Evolutionary conservation across 2,113 vertebrate species (phyloP).

Genomic region (Cichladusa arquata): DNA sequence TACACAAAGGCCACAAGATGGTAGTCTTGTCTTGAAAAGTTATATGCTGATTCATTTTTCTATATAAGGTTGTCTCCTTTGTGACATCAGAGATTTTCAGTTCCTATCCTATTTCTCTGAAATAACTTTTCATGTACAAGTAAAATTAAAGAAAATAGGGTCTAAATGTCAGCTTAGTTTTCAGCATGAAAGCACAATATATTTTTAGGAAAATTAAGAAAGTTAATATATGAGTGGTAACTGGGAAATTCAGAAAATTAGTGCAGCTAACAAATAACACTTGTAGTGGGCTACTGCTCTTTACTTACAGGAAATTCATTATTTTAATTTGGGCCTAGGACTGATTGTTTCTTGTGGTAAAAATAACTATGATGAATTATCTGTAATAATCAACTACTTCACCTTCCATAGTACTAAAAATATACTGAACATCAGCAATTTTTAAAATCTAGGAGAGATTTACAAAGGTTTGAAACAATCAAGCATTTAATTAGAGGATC

Average conservation of each 20-base stretch:
- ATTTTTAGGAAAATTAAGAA: background rate
- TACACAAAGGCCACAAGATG: background rate
- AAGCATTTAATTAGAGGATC: background rate
- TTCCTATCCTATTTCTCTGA: background rate
- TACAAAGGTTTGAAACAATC: background rate
- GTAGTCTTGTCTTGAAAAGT: background rate
- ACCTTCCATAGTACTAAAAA: background rate
- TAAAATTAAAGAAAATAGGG: background rate
- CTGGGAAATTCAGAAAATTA: background rate
- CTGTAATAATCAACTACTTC: background rate
- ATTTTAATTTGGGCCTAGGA: background rate
- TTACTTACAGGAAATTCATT: background rate
- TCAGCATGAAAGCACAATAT: background rate
- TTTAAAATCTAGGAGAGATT: background rate
- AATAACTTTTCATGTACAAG: background rate
- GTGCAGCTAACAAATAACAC: background rate
- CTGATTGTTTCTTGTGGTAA: background rate
- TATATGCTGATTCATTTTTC: fast-evolving
- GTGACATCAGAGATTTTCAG: background rate
- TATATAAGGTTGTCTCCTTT: too few relatives aligned
- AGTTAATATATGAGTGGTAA: background rate
- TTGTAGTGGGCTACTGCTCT: background rate
- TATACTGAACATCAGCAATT: background rate
- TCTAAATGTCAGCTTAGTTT: background rate
- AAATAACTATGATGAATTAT: background rate